Evolutionary conservation across 2,113 vertebrate species (phyloP).

Genomic region (Seriola dumerili): DNA sequence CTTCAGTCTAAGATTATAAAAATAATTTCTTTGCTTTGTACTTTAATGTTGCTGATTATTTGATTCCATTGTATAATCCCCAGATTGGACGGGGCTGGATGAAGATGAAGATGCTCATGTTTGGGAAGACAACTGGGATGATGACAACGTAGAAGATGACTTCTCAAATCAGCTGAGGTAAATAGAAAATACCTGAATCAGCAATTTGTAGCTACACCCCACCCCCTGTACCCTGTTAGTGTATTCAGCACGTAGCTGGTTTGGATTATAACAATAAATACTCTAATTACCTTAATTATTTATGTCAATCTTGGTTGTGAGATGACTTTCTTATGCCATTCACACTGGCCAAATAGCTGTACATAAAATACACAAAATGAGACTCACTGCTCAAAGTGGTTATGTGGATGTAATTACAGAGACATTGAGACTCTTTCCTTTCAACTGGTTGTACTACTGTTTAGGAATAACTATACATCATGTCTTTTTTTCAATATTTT

Average conservation of each 20-base stretch:
- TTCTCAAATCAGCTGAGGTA: conserved; percentile 97
- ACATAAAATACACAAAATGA: not conserved
- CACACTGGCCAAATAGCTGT: not conserved
- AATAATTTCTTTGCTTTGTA: not conserved
- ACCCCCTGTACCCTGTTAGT: not conserved
- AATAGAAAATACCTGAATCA: not conserved
- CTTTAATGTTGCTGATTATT: not conserved
- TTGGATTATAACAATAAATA: not conserved
- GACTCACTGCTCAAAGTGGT: not conserved
- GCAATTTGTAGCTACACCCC: not conserved
- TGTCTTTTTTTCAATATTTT: no score
- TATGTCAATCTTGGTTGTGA: not conserved
- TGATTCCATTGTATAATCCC: not conserved
- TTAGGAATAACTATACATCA: no score
- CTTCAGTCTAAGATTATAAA: not conserved
- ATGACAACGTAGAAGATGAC: conserved; percentile 99
- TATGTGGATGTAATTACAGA: no score
- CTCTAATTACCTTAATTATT: not conserved
- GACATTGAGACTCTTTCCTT: no score
- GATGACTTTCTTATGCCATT: not conserved
- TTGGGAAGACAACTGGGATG: conserved; percentile 99
- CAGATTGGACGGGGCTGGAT: conserved; percentile 98
- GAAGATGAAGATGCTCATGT: conserved; percentile 99
- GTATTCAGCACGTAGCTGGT: not conserved
- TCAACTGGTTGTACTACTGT: not conserved